Base-by-base conservation (phyloP, 2,888 invertebrate species). In the Erebia ligea region DNA sequence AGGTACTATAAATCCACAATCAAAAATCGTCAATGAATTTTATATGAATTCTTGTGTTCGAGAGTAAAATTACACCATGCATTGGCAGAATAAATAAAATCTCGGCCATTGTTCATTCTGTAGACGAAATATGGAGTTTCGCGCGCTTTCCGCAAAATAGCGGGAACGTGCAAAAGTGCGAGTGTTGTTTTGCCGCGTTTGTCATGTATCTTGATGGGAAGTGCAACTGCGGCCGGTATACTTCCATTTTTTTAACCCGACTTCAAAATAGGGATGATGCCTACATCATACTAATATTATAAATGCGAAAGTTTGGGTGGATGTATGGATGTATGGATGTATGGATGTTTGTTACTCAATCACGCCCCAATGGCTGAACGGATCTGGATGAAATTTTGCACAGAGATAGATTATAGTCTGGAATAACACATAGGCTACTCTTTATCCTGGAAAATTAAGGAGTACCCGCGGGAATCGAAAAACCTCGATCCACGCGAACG, bases 121-220 rank as follows among this genome's bases (percentile, higher is more conserved):
- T 69, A 69, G 69, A 73, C 71, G 67, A 71, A 70, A 67, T 70
- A 70, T 71, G 69, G 69, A 65, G 67, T 72, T 75, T 73, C 75
- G 71, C 74, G 72, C 77, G 76, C 72, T 74, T 75, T 75, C 76
- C 75, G 70, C 70, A 72, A 74, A 73, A 72, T 58, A 72, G 71
- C 72, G 74, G 73, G 72, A 74, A 76, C 74, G 72, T 73, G 75
- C 70, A 73, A 69, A 75, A 77, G 73, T 69, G 71, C 67, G 73
- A 73, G 74, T 77, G 76, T 78, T 76, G 76, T 77, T 78, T 76
- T 75, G 74, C 69, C 70, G 73, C 72, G 74, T 75, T 75, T 76
- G 75, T 76, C 77, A 77, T 76, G 76, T 75, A 78, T 78, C 76
- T 78, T 78, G 71, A 62, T 59, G 76, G 75, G 77, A 76, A 54